A percentile compares a stretch with the other conserved stretches of the same genome.
Evolutionary conservation across 92 coral and sea anemone genomes (phyloP).

Genomic region (Zoanthus gigantus): DNA sequence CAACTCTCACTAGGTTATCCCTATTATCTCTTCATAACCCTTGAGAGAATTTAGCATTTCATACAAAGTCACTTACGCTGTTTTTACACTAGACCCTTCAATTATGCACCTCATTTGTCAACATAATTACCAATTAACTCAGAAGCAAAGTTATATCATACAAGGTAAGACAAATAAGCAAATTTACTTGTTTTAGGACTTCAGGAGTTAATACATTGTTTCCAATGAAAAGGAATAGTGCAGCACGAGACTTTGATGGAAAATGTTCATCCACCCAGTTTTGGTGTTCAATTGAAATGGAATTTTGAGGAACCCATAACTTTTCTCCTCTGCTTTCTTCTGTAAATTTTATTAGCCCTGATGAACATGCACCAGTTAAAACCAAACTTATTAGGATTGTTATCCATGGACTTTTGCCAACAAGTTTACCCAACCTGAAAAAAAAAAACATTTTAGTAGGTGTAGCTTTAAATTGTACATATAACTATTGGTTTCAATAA

Average conservation of each 20-base stretch:
- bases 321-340: conserved; percentile 87
- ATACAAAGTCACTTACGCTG: too few species aligned
- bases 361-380: conserved; percentile 72
- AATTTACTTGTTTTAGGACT: conserved; percentile 36
- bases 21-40: too few species aligned
- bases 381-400: conserved; percentile 71
- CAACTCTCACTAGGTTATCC: too few species aligned
- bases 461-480: too few species aligned
- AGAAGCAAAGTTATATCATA: too few species aligned
- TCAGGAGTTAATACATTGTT: conserved; percentile 79
- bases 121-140: too few species aligned
- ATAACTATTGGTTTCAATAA: too few species aligned
- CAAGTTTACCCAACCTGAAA: conserved; percentile 79
- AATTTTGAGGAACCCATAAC: conserved; percentile 90
- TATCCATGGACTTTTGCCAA: conserved; percentile 91
- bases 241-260: conserved; percentile 70
- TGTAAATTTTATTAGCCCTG: conserved; percentile 76
- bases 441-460: neutral
- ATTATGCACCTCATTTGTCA: too few species aligned
- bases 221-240: conserved; percentile 56
- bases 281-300: conserved; percentile 73
- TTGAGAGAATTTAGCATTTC: too few species aligned
- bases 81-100: too few species aligned
- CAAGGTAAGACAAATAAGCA: too few species aligned
- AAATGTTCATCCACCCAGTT: conserved; percentile 82